Evolutionary conservation across 2,888 invertebrate species (phyloP).

Genomic region (Druceiella hillmani): DNA sequence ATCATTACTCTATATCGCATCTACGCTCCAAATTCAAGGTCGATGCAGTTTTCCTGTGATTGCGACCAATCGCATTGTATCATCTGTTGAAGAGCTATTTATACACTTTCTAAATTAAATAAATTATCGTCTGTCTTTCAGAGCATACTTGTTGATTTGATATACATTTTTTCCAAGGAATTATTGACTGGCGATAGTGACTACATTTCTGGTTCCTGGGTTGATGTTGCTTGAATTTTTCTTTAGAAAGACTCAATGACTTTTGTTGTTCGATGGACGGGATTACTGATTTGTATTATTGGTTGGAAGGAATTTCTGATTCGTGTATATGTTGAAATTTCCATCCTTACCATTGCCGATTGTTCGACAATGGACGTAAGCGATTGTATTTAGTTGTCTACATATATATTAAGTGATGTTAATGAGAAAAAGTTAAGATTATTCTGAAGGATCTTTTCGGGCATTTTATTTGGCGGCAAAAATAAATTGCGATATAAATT

Average conservation of each 20-base stretch:
- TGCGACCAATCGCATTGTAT: neutral
- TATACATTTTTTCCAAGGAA: conserved; percentile 11
- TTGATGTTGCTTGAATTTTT: conserved; percentile 8
- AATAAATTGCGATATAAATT: conserved; percentile 9
- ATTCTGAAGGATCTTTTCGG: conserved; percentile 8
- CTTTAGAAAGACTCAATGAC: conserved; percentile 6
- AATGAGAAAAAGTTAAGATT: conserved; percentile 10
- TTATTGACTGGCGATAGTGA: conserved; percentile 7
- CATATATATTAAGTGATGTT: conserved; percentile 8
- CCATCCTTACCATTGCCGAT: conserved; percentile 11
- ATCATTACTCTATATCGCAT: no score
- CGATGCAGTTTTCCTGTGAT: conserved; percentile 5
- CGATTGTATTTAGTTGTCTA: conserved; percentile 8
- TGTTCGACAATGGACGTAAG: conserved; percentile 7
- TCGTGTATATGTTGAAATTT: conserved; percentile 11
- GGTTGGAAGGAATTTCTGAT: no score
- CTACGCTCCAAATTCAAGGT: no score
- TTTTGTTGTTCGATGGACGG: conserved; percentile 9
- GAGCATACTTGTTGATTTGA: conserved; percentile 13
- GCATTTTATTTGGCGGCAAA: conserved; percentile 9
- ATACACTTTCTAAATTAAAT: conserved; percentile 11
- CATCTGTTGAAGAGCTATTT: conserved; percentile 8
- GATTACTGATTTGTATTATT: no score
- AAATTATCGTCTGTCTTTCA: conserved; percentile 10
- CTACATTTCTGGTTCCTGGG: no score